Evolutionary conservation across 2,113 vertebrate species (phyloP).

Genomic region (Austrofundulus limnaeus): DNA sequence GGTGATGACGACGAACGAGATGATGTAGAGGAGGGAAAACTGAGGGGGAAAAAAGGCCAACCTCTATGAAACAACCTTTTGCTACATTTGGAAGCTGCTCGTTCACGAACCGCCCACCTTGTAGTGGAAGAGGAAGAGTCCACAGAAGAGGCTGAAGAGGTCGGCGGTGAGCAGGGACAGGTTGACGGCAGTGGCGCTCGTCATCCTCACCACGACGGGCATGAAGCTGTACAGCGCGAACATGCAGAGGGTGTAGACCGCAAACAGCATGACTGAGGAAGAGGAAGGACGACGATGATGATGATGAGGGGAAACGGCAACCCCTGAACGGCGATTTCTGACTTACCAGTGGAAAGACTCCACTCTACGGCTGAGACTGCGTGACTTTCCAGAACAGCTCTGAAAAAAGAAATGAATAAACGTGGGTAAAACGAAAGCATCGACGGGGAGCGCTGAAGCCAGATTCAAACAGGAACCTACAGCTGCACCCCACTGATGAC

Average conservation of each 20-base stretch:
- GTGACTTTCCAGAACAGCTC: constrained; percentile 83
- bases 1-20: constrained; percentile 89
- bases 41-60: too few species aligned
- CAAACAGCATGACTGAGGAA: constrained; percentile 83
- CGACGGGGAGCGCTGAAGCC: too few species aligned
- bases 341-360: constrained; percentile 85
- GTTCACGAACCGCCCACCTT: constrained; percentile 68
- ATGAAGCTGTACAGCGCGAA: constrained; percentile 93
- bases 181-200: constrained; percentile 92
- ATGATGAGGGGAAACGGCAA: accelerated
- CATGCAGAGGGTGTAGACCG: constrained; percentile 88
- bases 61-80: too few species aligned
- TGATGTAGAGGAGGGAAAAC: constrained; percentile 88
- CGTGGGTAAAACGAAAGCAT: not conserved
- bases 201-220: constrained; percentile 89
- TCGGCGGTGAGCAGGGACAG: constrained; percentile 93
- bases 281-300: not conserved
- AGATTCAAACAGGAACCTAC: constrained; percentile 77
- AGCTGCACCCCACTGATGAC: constrained; percentile 92
- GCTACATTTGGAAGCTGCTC: too few species aligned
- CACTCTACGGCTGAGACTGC: constrained; percentile 80
- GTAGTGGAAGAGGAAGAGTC: constrained; percentile 89
- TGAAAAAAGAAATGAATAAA: too few species aligned
- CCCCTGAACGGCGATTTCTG: not conserved
- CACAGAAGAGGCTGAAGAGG: constrained; percentile 95